Conservation (phyloP, 2,113 vertebrate genomes). For the Oryctolagus cuniculus region DNA sequence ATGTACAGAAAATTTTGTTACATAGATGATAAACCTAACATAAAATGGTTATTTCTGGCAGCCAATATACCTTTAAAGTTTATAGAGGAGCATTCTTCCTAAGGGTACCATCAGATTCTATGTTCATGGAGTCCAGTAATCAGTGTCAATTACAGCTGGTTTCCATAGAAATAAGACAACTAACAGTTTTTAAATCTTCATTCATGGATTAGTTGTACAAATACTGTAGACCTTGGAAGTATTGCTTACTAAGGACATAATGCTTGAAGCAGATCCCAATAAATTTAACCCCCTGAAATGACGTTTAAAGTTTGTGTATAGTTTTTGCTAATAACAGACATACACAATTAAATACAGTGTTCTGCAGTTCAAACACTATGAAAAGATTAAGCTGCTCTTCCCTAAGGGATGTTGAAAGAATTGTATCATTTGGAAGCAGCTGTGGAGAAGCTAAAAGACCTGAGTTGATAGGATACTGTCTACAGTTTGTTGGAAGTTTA, state of each 20-base stretch:
- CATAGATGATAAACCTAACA: conserved; percentile 69
- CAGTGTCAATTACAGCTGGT: conserved; percentile 88
- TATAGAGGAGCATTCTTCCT: conserved; percentile 81
- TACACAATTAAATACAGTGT: conserved; percentile 44
- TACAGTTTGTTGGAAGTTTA: not conserved
- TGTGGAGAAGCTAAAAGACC: not conserved
- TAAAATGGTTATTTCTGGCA: conserved; percentile 73
- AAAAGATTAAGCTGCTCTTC: conserved; percentile 10
- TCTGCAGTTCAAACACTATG: conserved; percentile 8
- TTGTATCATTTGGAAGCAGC: conserved; percentile 43
- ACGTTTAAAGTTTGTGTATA: conserved; percentile 27
- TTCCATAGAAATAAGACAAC: conserved; percentile 86
- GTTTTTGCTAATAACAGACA: conserved; percentile 26
- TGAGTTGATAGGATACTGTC: not conserved
- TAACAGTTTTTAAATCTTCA: conserved; percentile 88
- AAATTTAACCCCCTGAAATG: conserved; percentile 69
- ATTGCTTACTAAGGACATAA: conserved; percentile 67
- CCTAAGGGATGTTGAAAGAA: not conserved
- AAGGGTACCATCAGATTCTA: conserved; percentile 86
- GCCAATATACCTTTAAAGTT: conserved; percentile 84
- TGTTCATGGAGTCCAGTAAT: conserved; percentile 87
- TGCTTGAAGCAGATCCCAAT: conserved; percentile 32
- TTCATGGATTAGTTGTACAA: conserved; percentile 88
- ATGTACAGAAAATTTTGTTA: conserved; percentile 71
- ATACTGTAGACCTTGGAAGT: conserved; percentile 77